phyloP scores from a whole-genome alignment of 2,797 vertebrate genomes.

The Sebastes kiyomatsui region DNA sequence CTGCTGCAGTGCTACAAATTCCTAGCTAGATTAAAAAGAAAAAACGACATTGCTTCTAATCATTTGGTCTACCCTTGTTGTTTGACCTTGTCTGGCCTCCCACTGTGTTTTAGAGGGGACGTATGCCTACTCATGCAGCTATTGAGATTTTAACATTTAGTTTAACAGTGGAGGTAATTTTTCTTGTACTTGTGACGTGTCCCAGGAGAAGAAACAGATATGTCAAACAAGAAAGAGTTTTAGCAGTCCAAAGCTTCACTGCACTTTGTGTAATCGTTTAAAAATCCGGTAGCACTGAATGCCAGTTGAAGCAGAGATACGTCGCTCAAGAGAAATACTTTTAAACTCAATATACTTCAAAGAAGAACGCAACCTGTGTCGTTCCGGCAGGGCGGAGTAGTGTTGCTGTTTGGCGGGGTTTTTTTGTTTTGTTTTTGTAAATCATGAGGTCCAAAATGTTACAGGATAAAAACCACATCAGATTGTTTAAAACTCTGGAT shows the following conservation, averaged over 20 bases:
- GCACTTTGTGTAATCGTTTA: neutral
- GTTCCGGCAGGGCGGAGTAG: neutral
- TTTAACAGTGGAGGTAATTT: neutral
- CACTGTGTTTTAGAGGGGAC: neutral
- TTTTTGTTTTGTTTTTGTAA: neutral
- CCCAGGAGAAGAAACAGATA: neutral
- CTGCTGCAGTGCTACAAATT: constrained; percentile 3
- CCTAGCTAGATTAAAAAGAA: neutral
- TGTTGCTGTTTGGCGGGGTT: neutral
- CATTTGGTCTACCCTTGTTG: neutral
- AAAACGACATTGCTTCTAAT: neutral
- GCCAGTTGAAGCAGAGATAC: neutral
- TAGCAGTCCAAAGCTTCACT: neutral
- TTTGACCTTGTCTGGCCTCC: neutral
- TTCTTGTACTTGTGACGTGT: neutral
- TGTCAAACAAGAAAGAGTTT: neutral
- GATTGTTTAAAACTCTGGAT: neutral
- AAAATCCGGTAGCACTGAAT: neutral
- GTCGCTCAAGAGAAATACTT: neutral
- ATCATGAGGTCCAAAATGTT: no score
- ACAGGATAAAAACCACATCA: neutral
- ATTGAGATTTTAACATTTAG: neutral
- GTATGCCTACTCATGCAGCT: neutral
- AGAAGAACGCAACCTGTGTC: neutral
- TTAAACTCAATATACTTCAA: neutral